Evolutionary conservation across 1,140 invertebrate species (phyloP), one percentile per base, ranked within the genome.

Genomic region (Drosophila littoralis): DNA sequence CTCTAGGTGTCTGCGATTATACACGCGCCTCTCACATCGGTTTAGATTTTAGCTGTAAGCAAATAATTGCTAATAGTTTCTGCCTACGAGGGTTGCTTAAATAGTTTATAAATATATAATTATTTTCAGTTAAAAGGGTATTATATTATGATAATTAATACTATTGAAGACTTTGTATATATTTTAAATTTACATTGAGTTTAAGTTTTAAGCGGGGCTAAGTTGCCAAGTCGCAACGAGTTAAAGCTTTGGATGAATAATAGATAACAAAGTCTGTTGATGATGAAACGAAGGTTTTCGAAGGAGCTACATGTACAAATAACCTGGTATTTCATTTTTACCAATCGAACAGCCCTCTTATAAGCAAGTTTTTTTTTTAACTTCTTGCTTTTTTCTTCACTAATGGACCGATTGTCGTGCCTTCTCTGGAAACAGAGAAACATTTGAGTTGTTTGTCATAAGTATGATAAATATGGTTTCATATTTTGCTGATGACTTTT

Each of bases 1-100:
- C 36, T 40, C 38, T 52, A 28, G 42, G 40, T 64, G 72, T 65
- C 55, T 75, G 78, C 55, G 57, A 72, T 79, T 70, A 69, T 61
- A 52, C 74, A 76, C 77, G 71, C 46, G 55, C 51, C 17, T 12
- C 71, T 64, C 40, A 71, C 68, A 86, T 59, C 32, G 54, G 43
- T 52, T 70, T 66, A 78, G 33, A 64, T 71, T 75, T 71, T 52
- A 54, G 52, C 8, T 17, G 51, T 52, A 17, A 52, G 54, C 52
- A 52, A 73, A 68, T 52, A 68, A 68, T 75, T 48, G 40, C 17
- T 28, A 28, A 55, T 74, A 60, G 55, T 68, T 74, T 71, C 12
- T 28, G 52, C 4, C 10, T 7, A 12, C 48, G 63, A 67, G 70
- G 55, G 55, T 32, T 15, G 69, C 9, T 8, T 2, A 4, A n/a